These are phyloP conservation scores for Nothobranchius kuhntae DNA, from an alignment of 2,113 vertebrate species.

Conservation along the genomic window DNA sequence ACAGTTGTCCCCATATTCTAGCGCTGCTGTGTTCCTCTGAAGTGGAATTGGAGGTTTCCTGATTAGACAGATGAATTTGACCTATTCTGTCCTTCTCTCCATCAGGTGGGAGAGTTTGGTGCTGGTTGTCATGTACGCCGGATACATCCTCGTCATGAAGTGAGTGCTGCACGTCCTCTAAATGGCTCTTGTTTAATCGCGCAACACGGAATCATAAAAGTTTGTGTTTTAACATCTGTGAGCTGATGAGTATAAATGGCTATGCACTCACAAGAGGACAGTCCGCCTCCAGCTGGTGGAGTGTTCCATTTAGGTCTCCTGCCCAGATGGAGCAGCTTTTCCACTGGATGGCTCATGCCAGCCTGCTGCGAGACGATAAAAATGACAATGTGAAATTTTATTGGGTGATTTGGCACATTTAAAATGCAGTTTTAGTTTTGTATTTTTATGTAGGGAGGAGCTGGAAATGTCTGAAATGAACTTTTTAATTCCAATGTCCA, in stretches of 20 bases:
- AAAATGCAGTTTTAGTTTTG: neutral
- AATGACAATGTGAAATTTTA: neutral
- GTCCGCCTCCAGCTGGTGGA: conserved; percentile 29
- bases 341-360: neutral
- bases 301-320: conserved; percentile 20
- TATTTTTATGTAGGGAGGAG: neutral
- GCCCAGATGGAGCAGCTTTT: conserved; percentile 24
- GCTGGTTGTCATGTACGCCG: conserved; percentile 90
- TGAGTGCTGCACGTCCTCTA: conserved; percentile 76
- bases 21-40: no score
- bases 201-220: neutral
- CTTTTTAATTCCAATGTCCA: neutral
- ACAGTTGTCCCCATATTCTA: neutral
- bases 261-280: conserved; percentile 2
- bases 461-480: neutral
- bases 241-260: conserved; percentile 8
- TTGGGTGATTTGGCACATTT: neutral
- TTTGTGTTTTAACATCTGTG: conserved; percentile 20
- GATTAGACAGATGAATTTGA: neutral
- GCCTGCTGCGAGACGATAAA: neutral
- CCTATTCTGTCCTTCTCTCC: conserved; percentile 3
- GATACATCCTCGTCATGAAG: conserved; percentile 98
- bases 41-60: no score
- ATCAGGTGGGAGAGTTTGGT: conserved; percentile 96
- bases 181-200: neutral